These are phyloP conservation scores for Leuciscus idus DNA, from an alignment of 2,113 vertebrate species.

Conservation along the genomic window DNA sequence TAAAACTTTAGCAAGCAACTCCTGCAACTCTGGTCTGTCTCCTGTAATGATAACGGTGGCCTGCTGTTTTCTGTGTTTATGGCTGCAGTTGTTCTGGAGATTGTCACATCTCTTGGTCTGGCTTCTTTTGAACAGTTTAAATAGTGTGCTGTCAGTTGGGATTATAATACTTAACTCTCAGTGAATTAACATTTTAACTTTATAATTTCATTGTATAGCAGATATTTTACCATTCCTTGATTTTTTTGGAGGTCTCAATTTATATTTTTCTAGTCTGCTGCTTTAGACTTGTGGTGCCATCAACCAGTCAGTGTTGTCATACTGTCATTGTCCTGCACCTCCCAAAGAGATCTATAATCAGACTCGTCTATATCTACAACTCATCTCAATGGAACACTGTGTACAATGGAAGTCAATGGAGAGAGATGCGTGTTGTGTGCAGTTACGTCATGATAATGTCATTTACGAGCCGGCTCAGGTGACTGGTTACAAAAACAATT, in stretches of 20 bases:
- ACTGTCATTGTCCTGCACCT: not conserved
- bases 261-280: not conserved
- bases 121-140: not conserved
- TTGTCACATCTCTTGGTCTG: conserved; percentile 46
- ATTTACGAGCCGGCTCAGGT: not conserved
- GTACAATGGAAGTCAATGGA: not conserved
- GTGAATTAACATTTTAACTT: not conserved
- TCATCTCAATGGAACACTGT: not conserved
- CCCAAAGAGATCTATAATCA: not conserved
- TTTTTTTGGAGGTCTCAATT: not conserved
- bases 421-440: not conserved
- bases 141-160: not conserved
- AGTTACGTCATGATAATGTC: not conserved
- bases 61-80: conserved; percentile 44
- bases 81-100: conserved; percentile 44
- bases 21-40: conserved; percentile 29
- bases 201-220: not conserved
- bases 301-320: not conserved
- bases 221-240: not conserved
- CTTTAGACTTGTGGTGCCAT: conserved; percentile 1
- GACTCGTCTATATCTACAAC: no score
- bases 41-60: not conserved
- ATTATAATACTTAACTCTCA: conserved; percentile 15
- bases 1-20: conserved; percentile 27
- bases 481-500: not conserved